Base-by-base conservation (phyloP, 2,113 vertebrate genomes). In the Nestor notabilis region DNA sequence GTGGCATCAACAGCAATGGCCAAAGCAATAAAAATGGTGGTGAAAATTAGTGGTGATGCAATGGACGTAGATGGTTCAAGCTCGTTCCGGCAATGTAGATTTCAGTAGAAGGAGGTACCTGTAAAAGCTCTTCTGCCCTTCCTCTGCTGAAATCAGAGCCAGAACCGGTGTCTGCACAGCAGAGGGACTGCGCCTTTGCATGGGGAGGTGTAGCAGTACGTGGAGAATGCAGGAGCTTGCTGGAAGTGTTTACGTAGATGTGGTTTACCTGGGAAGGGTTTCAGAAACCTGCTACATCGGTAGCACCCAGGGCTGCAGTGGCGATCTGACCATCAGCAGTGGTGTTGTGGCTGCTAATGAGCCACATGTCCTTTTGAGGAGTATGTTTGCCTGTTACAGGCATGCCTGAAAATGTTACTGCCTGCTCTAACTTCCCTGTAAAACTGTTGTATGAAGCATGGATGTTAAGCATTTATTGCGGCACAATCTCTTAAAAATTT, bases 161-260 rank as follows among this genome's bases (percentile, higher is more conserved):
- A 24, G n/a, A 14, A 9, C 13, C 0, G 1, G n/a, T 50, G 37
- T 46, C 37, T 64, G 61, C 1, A 1, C 5, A 50, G 13, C 3
- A 28, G 28, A 53, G 53, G 53, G 33, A 9, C 50, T 8, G 39
- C 2, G 1, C 11, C 17, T 43, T 21, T 25, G 31, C 5, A 5
- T 21, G 47, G 29, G n/a, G 71, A 43, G 47, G 29, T 7, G 35
- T 55, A 49, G 43, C 35, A 4, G 43, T 7, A 12, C 0, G 2
- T 70, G 55, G 55, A 31, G 35, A 41, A 17, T 1, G 5, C 28
- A 52, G 66, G 44, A 6, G 17, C 56, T 41, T 52, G 43, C 33
- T 37, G 0, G 0, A 28, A 14, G 17, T 10, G 4, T 49, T 83
- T 19, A 1, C 0, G 2, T 28, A 27, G 72, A 17, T 44, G 41